phyloP scores from a whole-genome alignment of 1,140 invertebrate genomes.

The Zaprionus inermis region DNA sequence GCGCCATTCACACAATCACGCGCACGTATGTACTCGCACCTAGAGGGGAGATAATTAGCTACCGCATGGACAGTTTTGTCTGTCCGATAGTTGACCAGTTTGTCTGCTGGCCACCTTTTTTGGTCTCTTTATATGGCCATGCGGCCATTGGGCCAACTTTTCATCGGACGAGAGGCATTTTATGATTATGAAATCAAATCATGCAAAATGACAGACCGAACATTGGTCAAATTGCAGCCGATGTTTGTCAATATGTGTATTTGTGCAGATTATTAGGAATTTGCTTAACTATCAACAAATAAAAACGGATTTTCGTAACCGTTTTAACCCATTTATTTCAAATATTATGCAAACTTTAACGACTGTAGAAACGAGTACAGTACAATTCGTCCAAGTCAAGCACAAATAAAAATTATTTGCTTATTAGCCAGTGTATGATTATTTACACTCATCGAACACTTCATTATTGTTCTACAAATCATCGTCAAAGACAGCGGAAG shows the following conservation, averaged over 20 bases:
- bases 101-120: slow-evolving; percentile 27
- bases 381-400: neutral
- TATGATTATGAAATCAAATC: slow-evolving; percentile 43
- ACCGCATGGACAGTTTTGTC: slow-evolving; percentile 7
- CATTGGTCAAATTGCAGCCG: slow-evolving; percentile 22
- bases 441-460: no score
- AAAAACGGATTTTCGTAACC: neutral
- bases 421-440: no score
- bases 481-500: neutral
- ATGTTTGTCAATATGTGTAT: neutral
- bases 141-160: slow-evolving; percentile 8
- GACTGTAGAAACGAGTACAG: neutral
- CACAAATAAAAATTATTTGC: neutral
- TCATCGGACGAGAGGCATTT: slow-evolving; percentile 29
- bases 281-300: neutral
- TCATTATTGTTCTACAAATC: neutral
- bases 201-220: slow-evolving; percentile 28
- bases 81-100: slow-evolving; percentile 4
- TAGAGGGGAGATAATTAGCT: slow-evolving; percentile 34
- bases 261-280: neutral
- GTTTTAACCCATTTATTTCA: neutral
- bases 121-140: slow-evolving; percentile 19
- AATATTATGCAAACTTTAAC: neutral
- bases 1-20: slow-evolving; percentile 9
- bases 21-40: neutral